Evolutionary conservation across 2,888 invertebrate genomes (phyloP), one percentile per base, ranked within the genome.

Genomic region (Operophtera brumata): DNA sequence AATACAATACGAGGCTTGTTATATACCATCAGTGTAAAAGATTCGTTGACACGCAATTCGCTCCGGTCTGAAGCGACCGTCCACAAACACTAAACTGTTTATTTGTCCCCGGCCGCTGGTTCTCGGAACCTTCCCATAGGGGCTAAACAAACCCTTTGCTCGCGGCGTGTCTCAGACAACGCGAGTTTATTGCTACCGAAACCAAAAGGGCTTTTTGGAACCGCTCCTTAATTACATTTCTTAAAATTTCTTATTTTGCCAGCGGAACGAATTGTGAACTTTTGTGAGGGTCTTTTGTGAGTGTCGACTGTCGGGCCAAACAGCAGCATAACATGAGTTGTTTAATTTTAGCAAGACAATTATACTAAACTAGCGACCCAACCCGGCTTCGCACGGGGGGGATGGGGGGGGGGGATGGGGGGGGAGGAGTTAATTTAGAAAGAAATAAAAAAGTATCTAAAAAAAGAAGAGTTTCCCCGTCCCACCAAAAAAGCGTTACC

Each of bases 151-250:
- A 78, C 76, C 77, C 77, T 75, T 84, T 80, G 82, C 76, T 78
- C 57, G 64, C 53, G 12, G 28, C 25, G 39, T 55, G 57, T 55
- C 51, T 55, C 36, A 65, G 66, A 72, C 73, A 72, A 73, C 73
- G 70, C 71, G 72, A 77, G 80, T 87, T 84, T 86, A 85, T 84
- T 80, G 83, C 84, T 81, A 84, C 85, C 73, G 79, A 79, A 77
- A 77, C 77, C 71, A 73, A 80, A 76, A 68, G 65, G 66, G 65
- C 65, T 69, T 65, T 73, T 67, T 51, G 67, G 62, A 66, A 69
- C 67, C 66, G 59, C 69, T 61, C 55, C 57, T 60, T 75, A 70
- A 75, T 74, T 71, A 69, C 59, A 57, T 73, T 78, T 78, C 70
- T 66, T 66, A 69, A 65, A 70, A 75, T 73, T 69, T 66, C 62